Conservation (phyloP, 2,888 invertebrate species). For the Eupithecia inturbata region DNA sequence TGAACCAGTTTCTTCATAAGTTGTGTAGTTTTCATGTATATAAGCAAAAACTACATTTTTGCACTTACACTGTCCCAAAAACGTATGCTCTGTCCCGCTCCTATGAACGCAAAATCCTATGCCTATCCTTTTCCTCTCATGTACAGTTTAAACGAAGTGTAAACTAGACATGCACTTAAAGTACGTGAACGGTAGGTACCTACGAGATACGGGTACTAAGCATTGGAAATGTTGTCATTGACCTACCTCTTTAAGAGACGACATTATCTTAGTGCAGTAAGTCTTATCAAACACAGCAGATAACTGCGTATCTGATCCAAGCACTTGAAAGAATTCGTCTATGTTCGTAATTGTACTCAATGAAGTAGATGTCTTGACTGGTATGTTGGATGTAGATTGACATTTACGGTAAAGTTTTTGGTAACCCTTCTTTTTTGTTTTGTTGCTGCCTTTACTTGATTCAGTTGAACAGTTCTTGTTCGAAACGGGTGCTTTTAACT, state of each 20-base stretch:
- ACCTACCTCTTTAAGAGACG: constrained; percentile 64
- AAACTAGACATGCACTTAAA: background rate
- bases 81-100: too few species aligned
- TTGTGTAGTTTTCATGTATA: too few species aligned
- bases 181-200: background rate
- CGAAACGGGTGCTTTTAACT: constrained; percentile 1
- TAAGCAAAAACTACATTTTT: too few species aligned
- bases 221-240: background rate
- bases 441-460: constrained; percentile 12
- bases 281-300: constrained; percentile 62
- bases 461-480: constrained; percentile 17
- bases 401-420: constrained; percentile 65
- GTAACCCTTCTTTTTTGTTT: constrained; percentile 51
- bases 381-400: constrained; percentile 63
- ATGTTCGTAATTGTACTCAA: constrained; percentile 63
- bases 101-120: too few species aligned
- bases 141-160: background rate
- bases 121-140: too few species aligned
- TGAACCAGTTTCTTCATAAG: too few species aligned
- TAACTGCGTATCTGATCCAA: constrained; percentile 63
- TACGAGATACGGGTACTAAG: constrained; percentile 1
- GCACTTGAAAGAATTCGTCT: constrained; percentile 70
- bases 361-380: constrained; percentile 51
- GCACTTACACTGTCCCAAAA: too few species aligned
- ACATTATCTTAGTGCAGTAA: constrained; percentile 60